Evolutionary conservation across 2,113 vertebrate species (phyloP).

Genomic region (Holacanthus passer): DNA sequence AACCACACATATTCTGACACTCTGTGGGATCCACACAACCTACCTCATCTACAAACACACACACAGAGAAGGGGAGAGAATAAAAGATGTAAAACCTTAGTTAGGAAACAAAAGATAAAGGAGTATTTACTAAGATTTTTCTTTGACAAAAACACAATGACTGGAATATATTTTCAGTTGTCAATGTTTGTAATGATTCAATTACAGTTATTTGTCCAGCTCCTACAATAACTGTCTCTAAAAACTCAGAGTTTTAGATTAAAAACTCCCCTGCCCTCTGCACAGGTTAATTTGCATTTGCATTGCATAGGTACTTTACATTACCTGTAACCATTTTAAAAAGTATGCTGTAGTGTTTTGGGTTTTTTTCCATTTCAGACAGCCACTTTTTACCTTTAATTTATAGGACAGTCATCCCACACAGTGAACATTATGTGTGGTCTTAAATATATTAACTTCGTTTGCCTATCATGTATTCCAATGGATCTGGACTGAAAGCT

Average conservation of each 20-base stretch:
- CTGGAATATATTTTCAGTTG: not conserved
- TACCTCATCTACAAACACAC: slow-evolving; percentile 88
- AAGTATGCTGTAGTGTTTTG: not conserved
- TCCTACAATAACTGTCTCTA: not conserved
- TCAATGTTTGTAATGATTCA: not conserved
- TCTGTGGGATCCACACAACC: slow-evolving; percentile 91
- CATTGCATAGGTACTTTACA: not conserved
- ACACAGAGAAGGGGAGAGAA: not conserved
- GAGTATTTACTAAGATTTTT: not conserved
- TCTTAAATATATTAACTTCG: not conserved
- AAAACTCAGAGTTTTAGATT: not conserved
- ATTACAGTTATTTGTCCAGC: too few species aligned
- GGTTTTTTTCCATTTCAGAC: not conserved
- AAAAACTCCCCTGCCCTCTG: not conserved
- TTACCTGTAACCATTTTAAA: not conserved
- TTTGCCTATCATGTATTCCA: not conserved
- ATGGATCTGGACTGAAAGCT: not conserved
- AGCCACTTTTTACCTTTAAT: not conserved
- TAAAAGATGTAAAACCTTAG: not conserved
- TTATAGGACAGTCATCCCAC: too few species aligned
- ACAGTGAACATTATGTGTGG: not conserved
- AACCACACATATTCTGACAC: slow-evolving; percentile 89
- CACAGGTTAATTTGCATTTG: not conserved
- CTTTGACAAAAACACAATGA: not conserved
- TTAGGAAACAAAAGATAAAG: not conserved